A percentile compares a stretch with the other conserved stretches of the same genome.
Evolutionary conservation across 2,888 invertebrate genomes (phyloP).

Genomic region (Embidobia sp.): DNA sequence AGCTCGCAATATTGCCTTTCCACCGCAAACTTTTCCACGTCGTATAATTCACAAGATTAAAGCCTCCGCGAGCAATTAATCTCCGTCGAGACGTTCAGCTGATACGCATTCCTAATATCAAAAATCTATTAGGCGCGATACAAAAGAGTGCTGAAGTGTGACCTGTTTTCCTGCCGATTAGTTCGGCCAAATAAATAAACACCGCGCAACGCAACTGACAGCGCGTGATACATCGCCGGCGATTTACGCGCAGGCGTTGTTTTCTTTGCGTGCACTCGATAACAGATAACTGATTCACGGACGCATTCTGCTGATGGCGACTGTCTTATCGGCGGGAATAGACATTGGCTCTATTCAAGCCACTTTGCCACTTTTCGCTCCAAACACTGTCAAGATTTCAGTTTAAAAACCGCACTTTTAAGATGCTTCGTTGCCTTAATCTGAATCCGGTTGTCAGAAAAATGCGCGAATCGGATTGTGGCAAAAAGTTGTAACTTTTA

Average conservation of each 20-base stretch:
- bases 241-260: slow-evolving; percentile 16
- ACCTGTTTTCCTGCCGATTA: slow-evolving; percentile 25
- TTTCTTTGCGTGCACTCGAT: slow-evolving; percentile 27
- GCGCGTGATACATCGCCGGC: slow-evolving; percentile 22
- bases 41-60: slow-evolving; percentile 6
- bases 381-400: no score
- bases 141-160: slow-evolving; percentile 12
- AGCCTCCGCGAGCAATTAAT: slow-evolving; percentile 9
- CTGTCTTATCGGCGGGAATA: slow-evolving; percentile 37
- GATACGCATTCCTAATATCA: slow-evolving; percentile 16
- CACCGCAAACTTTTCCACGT: slow-evolving; percentile 10
- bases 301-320: slow-evolving; percentile 34
- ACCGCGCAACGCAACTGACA: no score
- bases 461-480: no score
- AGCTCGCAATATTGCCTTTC: background rate
- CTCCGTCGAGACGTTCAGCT: background rate
- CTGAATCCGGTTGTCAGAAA: no score
- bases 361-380: slow-evolving; percentile 15
- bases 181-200: slow-evolving; percentile 8
- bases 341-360: slow-evolving; percentile 19
- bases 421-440: no score
- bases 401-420: no score
- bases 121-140: slow-evolving; percentile 12
- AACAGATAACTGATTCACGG: slow-evolving; percentile 27
- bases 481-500: no score